Base-by-base conservation (phyloP, 2,797 vertebrate species). In the Enteromius thamalakanensis region DNA sequence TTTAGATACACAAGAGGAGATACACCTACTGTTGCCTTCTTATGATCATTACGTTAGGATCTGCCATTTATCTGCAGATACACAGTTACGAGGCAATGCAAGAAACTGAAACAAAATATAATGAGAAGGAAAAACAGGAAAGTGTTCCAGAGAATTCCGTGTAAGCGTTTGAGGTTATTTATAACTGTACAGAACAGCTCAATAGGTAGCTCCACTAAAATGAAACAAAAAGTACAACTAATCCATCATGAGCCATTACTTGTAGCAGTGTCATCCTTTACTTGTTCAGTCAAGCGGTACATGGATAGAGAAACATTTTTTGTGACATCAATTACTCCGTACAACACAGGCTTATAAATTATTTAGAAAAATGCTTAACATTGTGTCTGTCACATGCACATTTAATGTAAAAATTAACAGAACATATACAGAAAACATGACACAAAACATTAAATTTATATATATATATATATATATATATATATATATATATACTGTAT, bases 121-220 rank as follows among this genome's bases (percentile, higher is more conserved):
- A 26, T 17, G 14, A 62, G 37, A 37, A 9, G 1, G 26, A 64
- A 6, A 17, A 40, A 17, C 7, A 58, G 32, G 37, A 62, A 21
- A 42, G 34, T 34, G 45, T 70, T 72, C 65, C 26, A 81, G 12
- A 79, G 37, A 58, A 53, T 58, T 21, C 17, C 29, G 42, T 34
- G 69, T 62, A 45, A 71, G 32, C 34, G 15, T 71, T 49, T 62
- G 70, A 29, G 62, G 42, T 58, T 23, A 78, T 86, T 81, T 86
- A 70, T 87, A 49, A 62, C 58, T 74, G 9, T 26, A 80, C 17
- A 12, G 65, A 37, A 82, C 65, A 74, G 77, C 76, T 68, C 26
- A 45, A 65, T 60, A 26, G 67, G 7, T 80, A 17, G 10, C 55
- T 51, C n/a, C 26, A 47, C 60, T 47, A 58, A 9, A 76, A 77